Evolutionary conservation across 2,113 vertebrate species (phyloP), one percentile per base, ranked within the genome.

Genomic region (Mionectes macconnelli): DNA sequence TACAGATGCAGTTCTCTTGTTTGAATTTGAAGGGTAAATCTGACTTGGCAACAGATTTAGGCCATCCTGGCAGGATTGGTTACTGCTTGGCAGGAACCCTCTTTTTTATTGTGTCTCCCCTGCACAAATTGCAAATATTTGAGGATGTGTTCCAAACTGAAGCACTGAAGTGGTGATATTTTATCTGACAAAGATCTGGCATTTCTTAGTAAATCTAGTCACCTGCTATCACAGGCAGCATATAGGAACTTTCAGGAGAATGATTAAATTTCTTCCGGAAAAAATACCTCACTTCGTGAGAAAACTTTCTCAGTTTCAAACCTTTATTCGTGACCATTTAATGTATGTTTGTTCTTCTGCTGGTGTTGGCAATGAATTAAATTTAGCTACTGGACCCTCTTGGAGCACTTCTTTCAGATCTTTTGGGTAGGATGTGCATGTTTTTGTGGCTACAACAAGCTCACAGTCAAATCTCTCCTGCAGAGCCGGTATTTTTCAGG

Each of bases 1-100:
- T 94, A 55, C n/a, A 90, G 91, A 84, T 82, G 75, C 84, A 79
- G 59, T 53, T 74, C 84, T 52, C 18, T 5, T 53, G 69, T 89
- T 84, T 94, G 87, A 93, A 87, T 94, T 86, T 93, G 78, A 95
- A 95, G 87, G 78, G 78, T 93, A 91, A 94, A 91, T 88, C 91
- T 91, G 74, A 77, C 90, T 96, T 95, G 95, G 91, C 93, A 95
- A n/a, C 59, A 73, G 60, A 91, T 94, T 66, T 62, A 76, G 94
- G 89, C 80, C 84, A 74, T 95, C 42, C 77, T 78, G 90, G 84
- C 88, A 90, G 75, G 42, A 52, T 24, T 73, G 83, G 88, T 87
- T 90, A 64, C 77, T 87, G 74, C 85, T 95, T 96, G 94, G 91
- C 96, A 96, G 85, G 47, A 90, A 8, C 50, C 28, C 31, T 84